Base-by-base conservation (phyloP, 1,140 invertebrate genomes). In the Ditylenchus dipsaci region DNA sequence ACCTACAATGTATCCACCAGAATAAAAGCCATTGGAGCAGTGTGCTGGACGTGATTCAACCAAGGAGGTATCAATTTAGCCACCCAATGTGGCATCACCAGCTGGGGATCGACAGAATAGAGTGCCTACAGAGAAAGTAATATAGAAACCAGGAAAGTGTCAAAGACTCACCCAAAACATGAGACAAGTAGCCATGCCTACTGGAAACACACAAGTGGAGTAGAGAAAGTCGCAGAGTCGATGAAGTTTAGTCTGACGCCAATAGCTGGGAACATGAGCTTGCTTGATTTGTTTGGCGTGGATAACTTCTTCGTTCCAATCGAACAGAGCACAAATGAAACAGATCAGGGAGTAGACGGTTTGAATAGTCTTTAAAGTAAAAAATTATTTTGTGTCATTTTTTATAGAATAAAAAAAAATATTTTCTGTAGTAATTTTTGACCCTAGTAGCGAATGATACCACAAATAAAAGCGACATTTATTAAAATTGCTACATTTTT, bases 341-440 rank as follows among this genome's bases (percentile, higher is more conserved):
- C 76, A 78, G 29, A 78, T 58, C 1, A 60, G 33, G 13, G 76
- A 77, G 59, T 78, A 78, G 17, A 78, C 30, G 15, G 77, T 64
- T 84, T 99, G 95, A 79, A 91, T 49, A 11, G 53, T 13, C 68
- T 70, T 33, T n/a, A 43, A 30, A 45, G 43, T 45, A 45, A 45
- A 45, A n/a, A n/a, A n/a, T n/a, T 13, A 45, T n/a, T 43, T 1
- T 11, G 19, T 3, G 8, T 29, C 7, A 29, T 43, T n/a, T 33
- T n/a, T n/a, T n/a, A n/a, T n/a, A n/a, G n/a, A n/a, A n/a, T n/a
- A n/a, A n/a, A n/a, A n/a, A n/a, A n/a, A n/a, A n/a, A n/a, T n/a
- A n/a, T n/a, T n/a, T n/a, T n/a, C n/a, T n/a, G n/a, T n/a, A n/a
- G n/a, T n/a, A n/a, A n/a, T n/a, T n/a, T n/a, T n/a, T 88, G 43